Percentiles rank a stretch among this genome's conserved stretches.
phyloP scores from a whole-genome alignment of 2,888 invertebrate species.

The Meandrusa payeni region DNA sequence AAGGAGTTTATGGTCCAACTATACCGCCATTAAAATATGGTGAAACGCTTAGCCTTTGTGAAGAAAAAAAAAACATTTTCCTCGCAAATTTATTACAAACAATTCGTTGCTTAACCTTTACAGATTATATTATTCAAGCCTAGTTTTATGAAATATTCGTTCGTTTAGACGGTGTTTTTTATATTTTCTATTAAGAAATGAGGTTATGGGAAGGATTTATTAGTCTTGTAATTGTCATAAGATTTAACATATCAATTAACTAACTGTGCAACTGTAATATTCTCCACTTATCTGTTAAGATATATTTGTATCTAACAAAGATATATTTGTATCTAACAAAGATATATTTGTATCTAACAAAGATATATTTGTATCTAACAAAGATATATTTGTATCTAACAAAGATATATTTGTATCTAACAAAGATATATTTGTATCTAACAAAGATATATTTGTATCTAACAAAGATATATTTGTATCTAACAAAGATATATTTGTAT shows the following conservation, averaged over 20 bases:
- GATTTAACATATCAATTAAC: constrained; percentile 8
- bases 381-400: too few species aligned
- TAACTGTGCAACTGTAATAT: too few species aligned
- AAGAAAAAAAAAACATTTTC: constrained; percentile 37
- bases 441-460: too few species aligned
- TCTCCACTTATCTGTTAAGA: too few species aligned
- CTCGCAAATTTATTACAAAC: constrained; percentile 26
- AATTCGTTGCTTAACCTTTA: constrained; percentile 23
- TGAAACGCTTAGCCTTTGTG: constrained; percentile 58
- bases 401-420: too few species aligned
- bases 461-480: too few species aligned
- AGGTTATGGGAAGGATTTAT: constrained; percentile 6
- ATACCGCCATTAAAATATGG: constrained; percentile 73
- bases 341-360: too few species aligned
- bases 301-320: too few species aligned
- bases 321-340: too few species aligned
- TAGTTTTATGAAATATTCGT: constrained; percentile 14
- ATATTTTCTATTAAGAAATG: constrained; percentile 12
- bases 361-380: too few species aligned
- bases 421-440: too few species aligned
- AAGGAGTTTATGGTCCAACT: constrained; percentile 70
- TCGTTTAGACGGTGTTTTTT: constrained; percentile 5
- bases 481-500: too few species aligned
- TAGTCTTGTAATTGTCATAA: constrained; percentile 1
- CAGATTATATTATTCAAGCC: constrained; percentile 20